Evolutionary conservation across 2,888 invertebrate genomes (phyloP), one percentile per base, ranked within the genome.

Genomic region (Rutpela maculata): DNA sequence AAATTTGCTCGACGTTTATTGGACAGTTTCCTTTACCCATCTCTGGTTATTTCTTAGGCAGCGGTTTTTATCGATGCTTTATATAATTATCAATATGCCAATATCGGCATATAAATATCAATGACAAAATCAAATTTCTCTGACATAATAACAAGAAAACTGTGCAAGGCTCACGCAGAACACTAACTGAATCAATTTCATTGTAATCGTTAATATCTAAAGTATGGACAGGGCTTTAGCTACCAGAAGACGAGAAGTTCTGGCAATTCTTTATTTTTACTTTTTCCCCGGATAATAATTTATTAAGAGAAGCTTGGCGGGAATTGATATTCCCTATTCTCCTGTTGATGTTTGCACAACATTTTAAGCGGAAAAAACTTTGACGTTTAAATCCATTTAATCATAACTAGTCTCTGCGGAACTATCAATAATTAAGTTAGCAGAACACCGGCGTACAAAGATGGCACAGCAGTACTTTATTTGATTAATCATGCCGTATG

Each of bases 261-360:
- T 26, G 15, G 1, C 9, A 12, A 5, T 60, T 60, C 60, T 60
- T 22, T 60, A 22, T 60, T 60, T 26, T 26, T 26, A 11, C 22
- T 26, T 60, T 11, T 26, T 60, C 19, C 22, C 22, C 15, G 60
- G 60, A 60, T 60, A 22, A 60, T 22, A 26, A 60, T 60, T 60
- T 60, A 60, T 60, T 60, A 60, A 19, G 60, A 22, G 22, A 60
- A 60, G 22, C 60, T 43, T 43, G 43, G 43, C 43, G 43, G 4
- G 26, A 26, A 26, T 26, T 15, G 15, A 43, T 43, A 43, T 60
- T 60, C 60, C 10, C 60, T 26, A 60, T 60, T 60, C 43, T 43
- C 43, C 12, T 1, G 43, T 12, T 43, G 43, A 43, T 43, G 43
- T 43, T 43, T 43, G 12, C 43, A 43, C 15, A 43, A 12, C 43